phyloP scores from a whole-genome alignment of 2,797 vertebrate genomes.

The Denticeps clupeoides region DNA sequence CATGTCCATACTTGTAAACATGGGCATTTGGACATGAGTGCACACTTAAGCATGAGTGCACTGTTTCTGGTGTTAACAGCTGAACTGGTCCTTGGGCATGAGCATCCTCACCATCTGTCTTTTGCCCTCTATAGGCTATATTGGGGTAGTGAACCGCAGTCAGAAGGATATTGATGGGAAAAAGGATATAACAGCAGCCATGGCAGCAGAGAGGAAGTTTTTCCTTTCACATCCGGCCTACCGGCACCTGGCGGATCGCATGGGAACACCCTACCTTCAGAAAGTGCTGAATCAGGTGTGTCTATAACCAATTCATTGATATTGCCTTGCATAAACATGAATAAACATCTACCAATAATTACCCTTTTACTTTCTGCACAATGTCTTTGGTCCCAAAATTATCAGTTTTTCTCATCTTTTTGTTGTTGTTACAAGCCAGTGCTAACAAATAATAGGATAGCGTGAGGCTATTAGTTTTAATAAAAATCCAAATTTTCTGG shows the following conservation, averaged over 20 bases:
- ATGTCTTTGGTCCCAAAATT: no score
- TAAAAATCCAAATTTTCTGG: no score
- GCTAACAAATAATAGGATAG: no score
- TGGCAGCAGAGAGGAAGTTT: conserved; percentile 86
- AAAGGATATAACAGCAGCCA: conserved; percentile 82
- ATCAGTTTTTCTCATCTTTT: no score
- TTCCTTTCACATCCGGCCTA: conserved; percentile 85
- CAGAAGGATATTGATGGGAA: conserved; percentile 94
- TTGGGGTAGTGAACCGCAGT: conserved; percentile 91
- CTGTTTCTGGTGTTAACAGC: no score
- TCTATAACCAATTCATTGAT: background rate
- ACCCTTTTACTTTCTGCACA: no score
- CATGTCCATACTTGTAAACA: no score
- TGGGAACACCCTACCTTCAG: conserved; percentile 89
- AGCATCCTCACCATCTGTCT: background rate
- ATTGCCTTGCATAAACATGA: background rate
- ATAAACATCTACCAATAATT: conserved; percentile 1
- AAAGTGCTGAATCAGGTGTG: conserved; percentile 84
- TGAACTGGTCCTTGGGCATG: background rate
- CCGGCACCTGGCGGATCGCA: conserved; percentile 86
- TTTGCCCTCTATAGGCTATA: conserved; percentile 62
- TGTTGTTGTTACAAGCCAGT: no score
- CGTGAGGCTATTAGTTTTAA: no score
- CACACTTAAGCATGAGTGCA: no score
- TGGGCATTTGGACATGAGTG: no score